Conservation (phyloP, 2,888 invertebrate species). For the Ormyrus rosae region DNA sequence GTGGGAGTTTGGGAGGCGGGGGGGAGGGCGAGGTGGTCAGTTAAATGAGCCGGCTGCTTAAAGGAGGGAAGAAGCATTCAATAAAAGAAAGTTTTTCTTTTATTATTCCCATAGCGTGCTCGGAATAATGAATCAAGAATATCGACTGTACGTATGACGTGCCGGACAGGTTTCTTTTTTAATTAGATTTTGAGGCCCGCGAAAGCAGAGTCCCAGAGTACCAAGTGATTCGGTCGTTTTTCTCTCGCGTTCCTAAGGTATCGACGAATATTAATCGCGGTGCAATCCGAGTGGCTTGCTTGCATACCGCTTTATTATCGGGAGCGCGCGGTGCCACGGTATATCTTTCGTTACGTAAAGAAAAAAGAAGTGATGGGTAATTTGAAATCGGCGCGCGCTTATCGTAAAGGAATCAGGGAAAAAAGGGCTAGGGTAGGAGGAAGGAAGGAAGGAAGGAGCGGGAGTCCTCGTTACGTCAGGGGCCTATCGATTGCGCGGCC, state of each 20-base stretch:
- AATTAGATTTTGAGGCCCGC: background rate
- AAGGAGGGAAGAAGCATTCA: background rate
- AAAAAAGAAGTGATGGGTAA: too few relatives aligned
- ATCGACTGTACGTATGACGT: background rate
- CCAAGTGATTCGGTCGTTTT: background rate
- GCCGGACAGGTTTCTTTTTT: slow-evolving; percentile 25
- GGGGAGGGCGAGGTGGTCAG: background rate
- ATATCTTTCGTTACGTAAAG: slow-evolving; percentile 16
- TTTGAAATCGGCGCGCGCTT: too few relatives aligned
- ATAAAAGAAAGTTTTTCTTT: slow-evolving; percentile 35
- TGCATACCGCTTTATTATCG: slow-evolving; percentile 27
- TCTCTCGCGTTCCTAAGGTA: background rate
- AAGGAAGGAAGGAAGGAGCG: too few relatives aligned
- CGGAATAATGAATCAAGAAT: slow-evolving; percentile 37
- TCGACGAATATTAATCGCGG: too few relatives aligned
- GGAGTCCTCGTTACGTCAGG: slow-evolving; percentile 11
- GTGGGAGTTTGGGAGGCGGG: too few relatives aligned
- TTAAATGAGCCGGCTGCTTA: background rate
- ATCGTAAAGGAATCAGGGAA: too few relatives aligned
- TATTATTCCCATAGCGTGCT: slow-evolving; percentile 5
- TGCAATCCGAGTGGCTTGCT: slow-evolving; percentile 11
- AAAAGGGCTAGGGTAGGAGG: too few relatives aligned
- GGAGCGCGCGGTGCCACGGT: background rate
- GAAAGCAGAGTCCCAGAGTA: background rate
- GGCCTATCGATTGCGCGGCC: slow-evolving; percentile 25